These are phyloP conservation scores for Choristoneura rosaceana DNA, from an alignment of 2,888 invertebrate species.

Conservation along the genomic window DNA sequence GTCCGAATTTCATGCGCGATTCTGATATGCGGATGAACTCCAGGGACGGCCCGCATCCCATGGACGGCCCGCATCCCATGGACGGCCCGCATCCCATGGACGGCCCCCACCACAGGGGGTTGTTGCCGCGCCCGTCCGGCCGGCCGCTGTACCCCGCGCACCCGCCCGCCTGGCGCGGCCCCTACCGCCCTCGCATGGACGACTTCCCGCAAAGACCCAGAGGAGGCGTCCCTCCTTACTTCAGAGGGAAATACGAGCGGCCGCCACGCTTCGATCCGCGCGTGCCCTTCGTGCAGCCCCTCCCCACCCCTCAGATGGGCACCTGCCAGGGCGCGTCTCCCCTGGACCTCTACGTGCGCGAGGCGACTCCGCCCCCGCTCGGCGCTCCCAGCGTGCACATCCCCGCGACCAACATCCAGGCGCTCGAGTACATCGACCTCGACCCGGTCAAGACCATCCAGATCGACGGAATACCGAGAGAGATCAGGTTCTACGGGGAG, in stretches of 20 bases:
- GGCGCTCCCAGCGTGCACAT: slow-evolving; percentile 70
- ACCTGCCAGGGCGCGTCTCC: slow-evolving; percentile 72
- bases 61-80: slow-evolving; percentile 54
- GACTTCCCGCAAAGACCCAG: slow-evolving; percentile 71
- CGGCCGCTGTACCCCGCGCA: slow-evolving; percentile 64
- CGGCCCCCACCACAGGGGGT: too few relatives aligned
- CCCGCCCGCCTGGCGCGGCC: slow-evolving; percentile 69
- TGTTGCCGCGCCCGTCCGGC: slow-evolving; percentile 64
- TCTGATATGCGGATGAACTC: slow-evolving; percentile 74
- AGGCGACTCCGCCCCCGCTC: slow-evolving; percentile 68
- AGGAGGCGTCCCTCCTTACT: slow-evolving; percentile 66
- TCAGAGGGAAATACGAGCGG: slow-evolving; percentile 70
- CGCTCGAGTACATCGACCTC: slow-evolving; percentile 77
- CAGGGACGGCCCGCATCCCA: slow-evolving; percentile 52
- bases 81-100: too few relatives aligned
- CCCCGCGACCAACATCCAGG: slow-evolving; percentile 70
- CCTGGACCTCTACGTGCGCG: slow-evolving; percentile 67
- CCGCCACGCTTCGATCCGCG: slow-evolving; percentile 65
- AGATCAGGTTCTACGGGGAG: slow-evolving; percentile 94
- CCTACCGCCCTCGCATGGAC: slow-evolving; percentile 66
- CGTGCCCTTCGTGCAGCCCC: slow-evolving; percentile 56
- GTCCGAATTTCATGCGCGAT: slow-evolving; percentile 64
- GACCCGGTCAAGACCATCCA: slow-evolving; percentile 92
- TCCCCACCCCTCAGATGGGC: slow-evolving; percentile 72
- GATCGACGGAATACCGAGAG: slow-evolving; percentile 92